Evolutionary conservation across 1,140 invertebrate species (phyloP).

Genomic region (Thrips palmi): DNA sequence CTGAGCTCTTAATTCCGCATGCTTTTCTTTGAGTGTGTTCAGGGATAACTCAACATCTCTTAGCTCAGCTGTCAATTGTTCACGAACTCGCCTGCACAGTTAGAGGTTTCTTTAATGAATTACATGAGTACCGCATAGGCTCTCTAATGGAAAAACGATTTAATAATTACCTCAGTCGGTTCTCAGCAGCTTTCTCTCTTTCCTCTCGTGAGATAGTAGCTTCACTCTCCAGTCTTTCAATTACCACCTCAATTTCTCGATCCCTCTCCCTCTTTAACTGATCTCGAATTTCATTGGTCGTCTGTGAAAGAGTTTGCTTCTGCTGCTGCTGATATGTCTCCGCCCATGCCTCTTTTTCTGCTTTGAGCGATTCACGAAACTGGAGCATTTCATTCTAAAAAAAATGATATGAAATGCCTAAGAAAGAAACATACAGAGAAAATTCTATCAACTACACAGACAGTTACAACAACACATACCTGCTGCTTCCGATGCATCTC

Average conservation of each 20-base stretch:
- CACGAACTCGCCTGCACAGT: slow-evolving; percentile 39
- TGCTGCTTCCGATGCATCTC: slow-evolving; percentile 12
- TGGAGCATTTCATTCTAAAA: slow-evolving; percentile 30
- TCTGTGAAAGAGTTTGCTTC: slow-evolving; percentile 29
- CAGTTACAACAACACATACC: slow-evolving; percentile 4
- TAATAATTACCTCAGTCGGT: slow-evolving; percentile 31
- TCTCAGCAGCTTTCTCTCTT: slow-evolving; percentile 33
- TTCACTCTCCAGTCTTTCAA: slow-evolving; percentile 39
- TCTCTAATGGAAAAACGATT: neutral
- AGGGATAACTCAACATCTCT: slow-evolving; percentile 31
- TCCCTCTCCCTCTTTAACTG: slow-evolving; percentile 39
- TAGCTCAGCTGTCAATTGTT: slow-evolving; percentile 52
- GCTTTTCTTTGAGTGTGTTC: slow-evolving; percentile 31
- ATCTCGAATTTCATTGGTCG: slow-evolving; percentile 34
- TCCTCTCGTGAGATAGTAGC: slow-evolving; percentile 25
- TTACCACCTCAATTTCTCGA: slow-evolving; percentile 41
- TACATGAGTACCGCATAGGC: neutral
- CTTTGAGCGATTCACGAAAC: slow-evolving; percentile 29
- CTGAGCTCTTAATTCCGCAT: slow-evolving; percentile 32
- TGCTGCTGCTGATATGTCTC: slow-evolving; percentile 34
- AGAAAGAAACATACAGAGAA: neutral
- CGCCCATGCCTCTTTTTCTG: slow-evolving; percentile 34
- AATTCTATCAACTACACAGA: neutral
- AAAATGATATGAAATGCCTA: slow-evolving; percentile 2
- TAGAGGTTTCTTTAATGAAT: neutral